Base-by-base conservation (phyloP, 2,888 invertebrate species). In the Taphrorychus bicolor region DNA sequence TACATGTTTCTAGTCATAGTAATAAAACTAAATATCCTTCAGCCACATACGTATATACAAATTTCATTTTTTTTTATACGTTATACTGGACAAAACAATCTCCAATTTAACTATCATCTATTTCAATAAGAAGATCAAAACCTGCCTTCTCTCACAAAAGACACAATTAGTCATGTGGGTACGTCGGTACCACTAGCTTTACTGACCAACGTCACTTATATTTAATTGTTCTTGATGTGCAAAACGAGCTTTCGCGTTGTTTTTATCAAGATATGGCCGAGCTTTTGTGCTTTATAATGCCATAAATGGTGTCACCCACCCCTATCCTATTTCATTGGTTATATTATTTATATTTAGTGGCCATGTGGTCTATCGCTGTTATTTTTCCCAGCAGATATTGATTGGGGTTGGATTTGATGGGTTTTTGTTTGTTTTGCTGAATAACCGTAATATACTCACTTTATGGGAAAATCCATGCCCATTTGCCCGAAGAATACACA, bases 341-440 rank as follows among this genome's bases (percentile, higher is more conserved):
- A 32, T 56, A 56, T 62, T 62, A 62, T 56, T 49, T 61, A 53
- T 61, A 54, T 78, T 79, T 79, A 71, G 71, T 75, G 71, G 75
- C 73, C 77, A 77, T 76, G 76, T 77, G 76, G 75, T 69, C 66
- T 42, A 57, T 70, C 61, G 59, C 53, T 67, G 60, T 54, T 54
- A 65, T 62, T 62, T 73, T 77, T 78, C 78, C 77, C 78, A 78
- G 76, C 73, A 70, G 73, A 74, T 74, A 73, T 73, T 73, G 68
- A 66, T 71, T 62, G 67, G 45, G 18, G 18, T 45, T 18, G 45
- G 18, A 5, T 32, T 63, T 60, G 66, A 68, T 68, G 69, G 66
- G 48, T 72, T 56, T 61, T 48, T 73, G 72, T 74, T 74, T 75
- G 73, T 74, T 73, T 73, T 73, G 58, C 32, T 11, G 32, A 32